Conservation (phyloP, 2,888 invertebrate species). For the Chrysolina oricalcia region DNA sequence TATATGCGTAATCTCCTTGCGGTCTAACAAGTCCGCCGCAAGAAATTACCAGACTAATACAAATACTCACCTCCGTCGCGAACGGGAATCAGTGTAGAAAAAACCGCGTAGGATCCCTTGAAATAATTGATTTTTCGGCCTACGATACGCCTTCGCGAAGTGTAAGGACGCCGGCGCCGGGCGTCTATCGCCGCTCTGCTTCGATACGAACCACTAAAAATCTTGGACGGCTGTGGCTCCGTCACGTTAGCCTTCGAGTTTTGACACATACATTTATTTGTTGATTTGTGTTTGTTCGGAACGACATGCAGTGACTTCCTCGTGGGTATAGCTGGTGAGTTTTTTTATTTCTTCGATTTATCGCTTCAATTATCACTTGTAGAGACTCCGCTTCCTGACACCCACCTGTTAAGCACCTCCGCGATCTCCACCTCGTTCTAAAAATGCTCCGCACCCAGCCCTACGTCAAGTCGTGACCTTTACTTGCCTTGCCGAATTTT, state of each 20-base stretch:
- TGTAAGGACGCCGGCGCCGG: conserved; percentile 27
- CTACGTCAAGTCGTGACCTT: conserved; percentile 3
- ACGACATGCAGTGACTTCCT: conserved; percentile 62
- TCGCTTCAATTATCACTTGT: neutral
- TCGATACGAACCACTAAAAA: conserved; percentile 20
- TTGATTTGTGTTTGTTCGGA: conserved; percentile 10
- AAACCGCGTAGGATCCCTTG: conserved; percentile 18
- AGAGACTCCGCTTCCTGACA: neutral
- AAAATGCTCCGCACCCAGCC: conserved; percentile 3
- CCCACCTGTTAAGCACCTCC: conserved; percentile 30
- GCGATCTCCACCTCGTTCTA: conserved; percentile 1
- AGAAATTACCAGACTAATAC: conserved; percentile 1
- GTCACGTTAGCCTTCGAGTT: conserved; percentile 14
- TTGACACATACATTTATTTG: conserved; percentile 8
- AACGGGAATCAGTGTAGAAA: neutral
- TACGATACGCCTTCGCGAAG: conserved; percentile 66
- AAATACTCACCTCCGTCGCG: neutral
- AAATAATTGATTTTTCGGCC: conserved; percentile 66
- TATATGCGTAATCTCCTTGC: conserved; percentile 3
- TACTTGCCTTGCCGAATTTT: neutral
- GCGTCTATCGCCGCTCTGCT: neutral
- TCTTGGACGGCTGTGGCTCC: conserved; percentile 29
- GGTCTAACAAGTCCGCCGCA: neutral
- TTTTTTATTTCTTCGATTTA: conserved; percentile 16
- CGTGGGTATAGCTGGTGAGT: conserved; percentile 45